phyloP scores from a whole-genome alignment of 2,797 vertebrate genomes.

The Notolepis coatsorum region DNA sequence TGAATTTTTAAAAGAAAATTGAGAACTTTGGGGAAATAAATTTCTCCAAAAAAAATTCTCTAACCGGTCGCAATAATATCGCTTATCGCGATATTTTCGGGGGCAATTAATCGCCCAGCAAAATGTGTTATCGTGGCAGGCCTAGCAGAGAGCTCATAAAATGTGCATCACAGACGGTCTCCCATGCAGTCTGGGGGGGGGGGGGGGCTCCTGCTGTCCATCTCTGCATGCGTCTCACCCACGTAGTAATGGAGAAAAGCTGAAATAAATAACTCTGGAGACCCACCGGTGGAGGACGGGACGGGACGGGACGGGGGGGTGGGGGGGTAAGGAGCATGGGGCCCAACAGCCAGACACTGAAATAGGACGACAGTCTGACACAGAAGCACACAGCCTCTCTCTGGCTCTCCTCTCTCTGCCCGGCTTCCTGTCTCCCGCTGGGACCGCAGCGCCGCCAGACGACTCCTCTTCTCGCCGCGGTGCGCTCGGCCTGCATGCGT shows the following conservation, averaged over 20 bases:
- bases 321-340: constrained; percentile 2
- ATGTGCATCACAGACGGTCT: constrained; percentile 80
- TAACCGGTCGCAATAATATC: no score
- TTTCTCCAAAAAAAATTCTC: no score
- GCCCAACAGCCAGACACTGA: constrained; percentile 46
- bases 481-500: constrained; percentile 64
- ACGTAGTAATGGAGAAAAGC: constrained; percentile 64
- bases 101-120: no score
- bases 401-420: constrained; percentile 32
- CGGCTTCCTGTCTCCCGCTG: constrained; percentile 57
- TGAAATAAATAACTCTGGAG: constrained; percentile 69
- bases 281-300: background rate
- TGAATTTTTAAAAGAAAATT: no score
- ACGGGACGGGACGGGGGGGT: constrained; percentile 6
- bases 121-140: no score
- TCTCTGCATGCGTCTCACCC: constrained; percentile 76
- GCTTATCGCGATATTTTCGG: no score
- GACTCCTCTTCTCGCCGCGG: constrained; percentile 52
- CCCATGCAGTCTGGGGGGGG: constrained; percentile 78
- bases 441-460: constrained; percentile 57
- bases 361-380: constrained; percentile 55
- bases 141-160: constrained; percentile 80
- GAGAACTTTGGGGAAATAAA: no score
- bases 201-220: constrained; percentile 57
- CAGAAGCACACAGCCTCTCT: constrained; percentile 45